A percentile compares a stretch with the other conserved stretches of the same genome.
phyloP scores from a whole-genome alignment of 2,888 invertebrate species.

The Nyleta sp. region DNA sequence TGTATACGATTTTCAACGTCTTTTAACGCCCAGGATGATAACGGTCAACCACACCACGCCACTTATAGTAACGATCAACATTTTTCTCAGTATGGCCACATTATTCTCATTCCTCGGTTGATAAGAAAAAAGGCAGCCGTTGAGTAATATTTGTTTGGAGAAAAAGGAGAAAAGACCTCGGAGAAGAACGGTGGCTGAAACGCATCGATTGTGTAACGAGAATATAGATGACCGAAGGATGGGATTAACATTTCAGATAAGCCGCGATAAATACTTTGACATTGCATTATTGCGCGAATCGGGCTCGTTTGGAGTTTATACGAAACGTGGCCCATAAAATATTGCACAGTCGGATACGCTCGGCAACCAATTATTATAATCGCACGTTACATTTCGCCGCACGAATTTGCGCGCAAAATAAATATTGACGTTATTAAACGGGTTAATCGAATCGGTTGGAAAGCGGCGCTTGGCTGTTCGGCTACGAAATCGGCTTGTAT shows the following conservation, averaged over 20 bases:
- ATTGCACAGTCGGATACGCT: slow-evolving; percentile 24
- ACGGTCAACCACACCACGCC: no score
- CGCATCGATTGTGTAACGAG: slow-evolving; percentile 28
- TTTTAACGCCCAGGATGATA: no score
- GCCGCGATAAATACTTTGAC: slow-evolving; percentile 37
- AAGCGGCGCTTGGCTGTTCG: no score
- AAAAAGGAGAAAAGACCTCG: slow-evolving; percentile 10
- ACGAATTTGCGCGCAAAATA: not conserved
- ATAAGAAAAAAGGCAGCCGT: no score
- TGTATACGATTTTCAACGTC: no score
- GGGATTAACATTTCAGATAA: slow-evolving; percentile 36
- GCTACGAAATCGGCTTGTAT: no score
- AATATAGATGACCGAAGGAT: slow-evolving; percentile 15
- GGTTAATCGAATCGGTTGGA: no score
- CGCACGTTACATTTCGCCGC: slow-evolving; percentile 3
- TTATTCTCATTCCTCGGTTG: no score
- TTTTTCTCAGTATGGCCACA: no score
- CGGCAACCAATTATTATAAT: slow-evolving; percentile 30
- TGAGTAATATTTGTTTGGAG: slow-evolving; percentile 9
- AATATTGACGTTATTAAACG: no score
- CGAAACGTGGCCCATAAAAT: slow-evolving; percentile 21
- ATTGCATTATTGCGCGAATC: slow-evolving; percentile 33
- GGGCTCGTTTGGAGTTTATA: slow-evolving; percentile 34
- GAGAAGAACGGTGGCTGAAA: not conserved
- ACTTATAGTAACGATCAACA: no score